These are phyloP conservation scores for Falcunculus frontatus DNA, from an alignment of 2,113 vertebrate species.

Conservation along the genomic window DNA sequence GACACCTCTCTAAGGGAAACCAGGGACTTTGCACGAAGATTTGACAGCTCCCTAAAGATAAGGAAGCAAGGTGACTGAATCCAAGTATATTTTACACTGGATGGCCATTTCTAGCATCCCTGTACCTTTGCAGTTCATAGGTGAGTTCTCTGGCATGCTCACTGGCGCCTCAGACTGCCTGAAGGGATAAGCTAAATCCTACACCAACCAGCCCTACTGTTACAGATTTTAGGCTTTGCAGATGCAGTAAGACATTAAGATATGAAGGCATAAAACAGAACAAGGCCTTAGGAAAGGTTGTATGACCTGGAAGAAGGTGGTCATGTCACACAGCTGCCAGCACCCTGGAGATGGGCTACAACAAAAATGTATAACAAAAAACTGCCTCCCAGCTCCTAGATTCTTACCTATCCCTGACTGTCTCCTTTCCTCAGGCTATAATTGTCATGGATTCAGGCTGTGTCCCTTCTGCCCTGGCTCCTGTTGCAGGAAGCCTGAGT, in stretches of 20 bases:
- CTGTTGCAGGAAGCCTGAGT: not conserved
- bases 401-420: not conserved
- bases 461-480: not conserved
- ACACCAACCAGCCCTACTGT: not conserved
- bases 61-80: not conserved
- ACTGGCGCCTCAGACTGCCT: not conserved
- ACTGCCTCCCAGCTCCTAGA: not conserved
- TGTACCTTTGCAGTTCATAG: not conserved
- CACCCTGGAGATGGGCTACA: not conserved
- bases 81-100: not conserved
- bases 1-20: not conserved
- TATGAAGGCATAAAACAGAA: not conserved
- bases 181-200: not conserved
- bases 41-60: not conserved
- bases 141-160: rapidly evolving
- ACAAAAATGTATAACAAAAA: not conserved
- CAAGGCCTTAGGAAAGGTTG: not conserved
- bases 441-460: not conserved
- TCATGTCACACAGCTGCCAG: not conserved
- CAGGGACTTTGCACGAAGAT: not conserved
- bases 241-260: not conserved
- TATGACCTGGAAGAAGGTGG: not conserved
- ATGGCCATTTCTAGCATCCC: not conserved
- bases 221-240: not conserved
- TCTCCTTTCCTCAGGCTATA: not conserved